A percentile compares a stretch with the other conserved stretches of the same genome.
These are phyloP conservation scores for Esperia sulphurella DNA, from an alignment of 2,888 invertebrate species.

Conservation along the genomic window DNA sequence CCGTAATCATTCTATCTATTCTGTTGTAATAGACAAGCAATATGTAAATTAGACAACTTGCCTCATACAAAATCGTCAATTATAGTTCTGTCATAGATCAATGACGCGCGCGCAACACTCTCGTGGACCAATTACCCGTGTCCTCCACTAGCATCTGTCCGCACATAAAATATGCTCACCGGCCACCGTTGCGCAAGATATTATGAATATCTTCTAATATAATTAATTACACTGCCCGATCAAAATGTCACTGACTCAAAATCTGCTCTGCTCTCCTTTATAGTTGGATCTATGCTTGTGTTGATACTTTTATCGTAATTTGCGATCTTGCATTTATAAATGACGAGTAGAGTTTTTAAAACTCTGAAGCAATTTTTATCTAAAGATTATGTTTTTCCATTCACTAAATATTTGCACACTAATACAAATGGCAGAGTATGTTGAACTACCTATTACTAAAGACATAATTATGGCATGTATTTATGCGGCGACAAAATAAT, in stretches of 20 bases:
- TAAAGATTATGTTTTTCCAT: too few relatives aligned
- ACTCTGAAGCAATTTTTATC: too few relatives aligned
- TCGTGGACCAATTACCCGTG: slow-evolving; percentile 37
- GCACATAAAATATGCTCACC: slow-evolving; percentile 31
- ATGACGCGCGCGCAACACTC: slow-evolving; percentile 22
- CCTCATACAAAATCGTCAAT: slow-evolving; percentile 8
- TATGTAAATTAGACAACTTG: not conserved
- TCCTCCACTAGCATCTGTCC: slow-evolving; percentile 31
- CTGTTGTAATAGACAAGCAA: not conserved
- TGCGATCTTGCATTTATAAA: slow-evolving; percentile 1
- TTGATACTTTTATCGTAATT: slow-evolving; percentile 5
- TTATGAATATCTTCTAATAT: slow-evolving; percentile 34
- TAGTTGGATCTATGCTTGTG: slow-evolving; percentile 8
- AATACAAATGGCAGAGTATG: too few relatives aligned
- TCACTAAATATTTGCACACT: too few relatives aligned
- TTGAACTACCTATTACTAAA: too few relatives aligned
- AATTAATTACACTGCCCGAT: slow-evolving; percentile 46
- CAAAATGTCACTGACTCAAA: slow-evolving; percentile 50
- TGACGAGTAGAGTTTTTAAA: too few relatives aligned
- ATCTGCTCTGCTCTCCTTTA: slow-evolving; percentile 26
- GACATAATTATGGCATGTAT: too few relatives aligned
- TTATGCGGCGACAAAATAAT: too few relatives aligned
- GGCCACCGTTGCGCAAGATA: slow-evolving; percentile 32
- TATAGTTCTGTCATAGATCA: slow-evolving; percentile 32
- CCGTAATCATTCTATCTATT: not conserved